These are phyloP conservation scores for Acleris literana DNA, from an alignment of 2,888 invertebrate species.

Conservation along the genomic window DNA sequence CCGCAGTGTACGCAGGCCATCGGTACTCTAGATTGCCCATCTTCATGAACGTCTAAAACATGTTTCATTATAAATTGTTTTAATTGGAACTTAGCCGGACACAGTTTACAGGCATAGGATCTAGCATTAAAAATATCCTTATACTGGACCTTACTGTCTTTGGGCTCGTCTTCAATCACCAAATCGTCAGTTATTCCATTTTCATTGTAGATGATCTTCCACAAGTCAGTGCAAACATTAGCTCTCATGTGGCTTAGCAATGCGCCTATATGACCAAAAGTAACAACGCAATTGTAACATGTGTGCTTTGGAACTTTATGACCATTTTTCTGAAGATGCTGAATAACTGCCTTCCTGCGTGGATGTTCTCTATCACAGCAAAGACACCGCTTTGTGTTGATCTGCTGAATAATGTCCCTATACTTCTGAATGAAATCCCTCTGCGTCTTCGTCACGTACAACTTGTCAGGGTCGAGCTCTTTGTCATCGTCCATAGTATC, in stretches of 20 bases:
- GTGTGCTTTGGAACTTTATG: slow-evolving; percentile 85
- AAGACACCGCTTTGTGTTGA: slow-evolving; percentile 77
- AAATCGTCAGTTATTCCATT: slow-evolving; percentile 77
- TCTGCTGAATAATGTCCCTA: slow-evolving; percentile 76
- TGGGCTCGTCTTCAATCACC: slow-evolving; percentile 72
- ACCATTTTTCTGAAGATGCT: slow-evolving; percentile 81
- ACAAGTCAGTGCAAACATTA: slow-evolving; percentile 75
- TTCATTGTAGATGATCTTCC: slow-evolving; percentile 79
- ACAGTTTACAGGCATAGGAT: slow-evolving; percentile 78
- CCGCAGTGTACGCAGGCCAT: slow-evolving; percentile 76
- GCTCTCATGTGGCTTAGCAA: slow-evolving; percentile 80
- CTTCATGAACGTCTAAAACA: slow-evolving; percentile 77
- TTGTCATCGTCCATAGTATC: slow-evolving; percentile 59
- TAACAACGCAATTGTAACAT: slow-evolving; percentile 85
- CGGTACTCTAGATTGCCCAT: slow-evolving; percentile 72
- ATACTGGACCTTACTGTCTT: slow-evolving; percentile 68
- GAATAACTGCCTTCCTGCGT: slow-evolving; percentile 79
- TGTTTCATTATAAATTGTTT: slow-evolving; percentile 82
- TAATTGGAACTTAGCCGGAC: slow-evolving; percentile 78
- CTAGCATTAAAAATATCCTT: slow-evolving; percentile 80
- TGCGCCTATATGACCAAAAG: slow-evolving; percentile 81
- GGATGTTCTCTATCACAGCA: slow-evolving; percentile 78
- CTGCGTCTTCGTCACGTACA: slow-evolving; percentile 74
- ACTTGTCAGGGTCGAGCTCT: slow-evolving; percentile 67
- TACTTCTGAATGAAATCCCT: slow-evolving; percentile 74